Evolutionary conservation across 2,888 invertebrate genomes (phyloP).

Genomic region (Schizaphis graminum): DNA sequence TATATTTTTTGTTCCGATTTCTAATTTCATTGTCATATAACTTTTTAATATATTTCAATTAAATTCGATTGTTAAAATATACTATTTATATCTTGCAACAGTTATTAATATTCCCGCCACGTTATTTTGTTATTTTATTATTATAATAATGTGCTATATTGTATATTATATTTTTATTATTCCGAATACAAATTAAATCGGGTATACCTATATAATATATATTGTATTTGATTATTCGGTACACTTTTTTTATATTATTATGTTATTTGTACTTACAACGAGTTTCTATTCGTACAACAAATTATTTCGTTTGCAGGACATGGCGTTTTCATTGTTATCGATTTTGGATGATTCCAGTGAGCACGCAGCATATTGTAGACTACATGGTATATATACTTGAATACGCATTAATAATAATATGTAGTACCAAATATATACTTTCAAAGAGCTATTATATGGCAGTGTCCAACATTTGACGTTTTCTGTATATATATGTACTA

Average conservation of each 20-base stretch:
- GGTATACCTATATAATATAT: background rate
- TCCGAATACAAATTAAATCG: background rate
- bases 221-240: background rate
- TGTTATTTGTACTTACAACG: background rate
- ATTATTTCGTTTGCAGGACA: background rate
- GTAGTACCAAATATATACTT: background rate
- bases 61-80: background rate
- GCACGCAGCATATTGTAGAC: background rate
- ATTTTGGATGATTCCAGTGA: background rate
- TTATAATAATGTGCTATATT: background rate
- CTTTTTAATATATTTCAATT: background rate
- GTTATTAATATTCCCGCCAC: background rate
- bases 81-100: background rate
- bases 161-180: background rate
- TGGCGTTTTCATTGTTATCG: constrained; percentile 27
- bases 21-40: background rate
- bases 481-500: background rate
- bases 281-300: constrained; percentile 16
- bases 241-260: background rate
- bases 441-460: background rate
- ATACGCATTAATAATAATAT: background rate
- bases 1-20: background rate
- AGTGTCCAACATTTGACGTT: background rate
- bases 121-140: constrained; percentile 5
- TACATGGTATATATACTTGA: background rate